Evolutionary conservation across 1,140 invertebrate genomes (phyloP).

Genomic region (Formica selysi): DNA sequence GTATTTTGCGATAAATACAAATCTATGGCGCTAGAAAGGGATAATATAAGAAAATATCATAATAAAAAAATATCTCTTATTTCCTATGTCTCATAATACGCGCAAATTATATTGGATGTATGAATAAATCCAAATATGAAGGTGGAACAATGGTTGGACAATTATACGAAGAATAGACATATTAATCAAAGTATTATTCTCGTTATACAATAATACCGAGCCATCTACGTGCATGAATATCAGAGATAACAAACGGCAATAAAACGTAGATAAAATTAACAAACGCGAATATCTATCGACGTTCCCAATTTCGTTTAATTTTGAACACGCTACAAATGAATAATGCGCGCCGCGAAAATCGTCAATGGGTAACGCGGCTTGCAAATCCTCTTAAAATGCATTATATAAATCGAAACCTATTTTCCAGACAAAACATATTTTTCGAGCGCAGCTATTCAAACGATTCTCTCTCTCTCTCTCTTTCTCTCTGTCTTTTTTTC

Average conservation of each 20-base stretch:
- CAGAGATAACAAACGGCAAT: slow-evolving; percentile 53
- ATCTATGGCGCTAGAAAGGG: not conserved
- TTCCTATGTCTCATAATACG: slow-evolving; percentile 11
- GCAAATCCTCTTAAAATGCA: slow-evolving; percentile 62
- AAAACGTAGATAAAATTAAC: slow-evolving; percentile 63
- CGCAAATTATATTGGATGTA: not conserved
- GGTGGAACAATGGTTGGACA: slow-evolving; percentile 17
- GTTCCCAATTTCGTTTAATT: slow-evolving; percentile 52
- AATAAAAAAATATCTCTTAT: slow-evolving; percentile 22
- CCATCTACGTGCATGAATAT: slow-evolving; percentile 17
- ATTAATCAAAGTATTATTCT: slow-evolving; percentile 59
- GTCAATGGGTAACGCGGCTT: slow-evolving; percentile 53
- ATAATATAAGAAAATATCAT: not conserved
- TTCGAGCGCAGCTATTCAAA: slow-evolving; percentile 67
- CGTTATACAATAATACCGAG: slow-evolving; percentile 23
- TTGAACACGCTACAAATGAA: slow-evolving; percentile 44
- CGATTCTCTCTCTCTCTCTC: not conserved
- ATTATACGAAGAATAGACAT: slow-evolving; percentile 44
- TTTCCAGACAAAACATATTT: slow-evolving; percentile 76
- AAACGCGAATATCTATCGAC: slow-evolving; percentile 45
- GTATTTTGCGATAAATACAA: not conserved
- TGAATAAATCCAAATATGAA: slow-evolving; percentile 39
- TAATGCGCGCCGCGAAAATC: slow-evolving; percentile 47
- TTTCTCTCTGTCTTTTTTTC: too few relatives aligned
- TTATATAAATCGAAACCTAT: slow-evolving; percentile 63